These are phyloP conservation scores for Spatulosminthurus flaviceps DNA, from an alignment of 2,888 invertebrate species.

Conservation along the genomic window DNA sequence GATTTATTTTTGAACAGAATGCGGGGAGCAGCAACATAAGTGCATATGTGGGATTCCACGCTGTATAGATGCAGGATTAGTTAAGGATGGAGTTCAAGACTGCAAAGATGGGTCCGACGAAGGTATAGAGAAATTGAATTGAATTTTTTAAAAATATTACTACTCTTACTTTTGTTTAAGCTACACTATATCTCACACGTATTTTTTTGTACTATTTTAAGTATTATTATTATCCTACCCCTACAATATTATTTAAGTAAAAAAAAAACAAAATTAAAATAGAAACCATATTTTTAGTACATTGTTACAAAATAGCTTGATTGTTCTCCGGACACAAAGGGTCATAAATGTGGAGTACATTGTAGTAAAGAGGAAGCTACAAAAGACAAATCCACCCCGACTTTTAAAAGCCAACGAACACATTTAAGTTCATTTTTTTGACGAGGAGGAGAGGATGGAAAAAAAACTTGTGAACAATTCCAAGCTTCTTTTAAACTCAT, in stretches of 20 bases:
- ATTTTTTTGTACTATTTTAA: too few relatives aligned
- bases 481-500: conserved; percentile 29
- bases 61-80: conserved; percentile 66
- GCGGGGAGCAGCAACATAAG: conserved; percentile 66
- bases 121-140: conserved; percentile 63
- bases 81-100: conserved; percentile 66
- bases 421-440: conserved; percentile 41
- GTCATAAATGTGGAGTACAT: neutral
- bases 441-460: too few relatives aligned
- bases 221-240: too few relatives aligned
- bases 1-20: conserved; percentile 64
- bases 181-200: too few relatives aligned
- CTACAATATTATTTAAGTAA: too few relatives aligned
- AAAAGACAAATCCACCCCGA: too few relatives aligned
- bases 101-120: conserved; percentile 68
- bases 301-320: neutral
- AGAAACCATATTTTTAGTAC: too few relatives aligned
- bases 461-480: conserved; percentile 35
- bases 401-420: conserved; percentile 37
- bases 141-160: neutral
- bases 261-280: too few relatives aligned
- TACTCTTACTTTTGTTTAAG: too few relatives aligned
- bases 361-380: neutral
- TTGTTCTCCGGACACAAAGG: neutral
- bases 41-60: conserved; percentile 67